A percentile compares a stretch with the other conserved stretches of the same genome.
These are phyloP conservation scores for Stenichneumon culpator DNA, from an alignment of 2,888 invertebrate genomes.

Conservation along the genomic window DNA sequence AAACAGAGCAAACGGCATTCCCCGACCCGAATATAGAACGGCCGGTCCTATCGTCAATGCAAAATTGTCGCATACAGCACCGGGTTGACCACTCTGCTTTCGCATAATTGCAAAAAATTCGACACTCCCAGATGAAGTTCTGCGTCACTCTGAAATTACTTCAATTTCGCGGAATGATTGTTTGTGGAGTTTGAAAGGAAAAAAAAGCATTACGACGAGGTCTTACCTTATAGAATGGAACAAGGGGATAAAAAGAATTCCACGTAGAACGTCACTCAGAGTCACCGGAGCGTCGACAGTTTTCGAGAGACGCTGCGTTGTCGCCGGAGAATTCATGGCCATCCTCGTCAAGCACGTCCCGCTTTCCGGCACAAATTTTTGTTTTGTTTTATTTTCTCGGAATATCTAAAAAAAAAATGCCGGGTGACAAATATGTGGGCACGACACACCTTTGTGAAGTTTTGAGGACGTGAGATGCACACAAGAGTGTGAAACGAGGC, in stretches of 20 bases:
- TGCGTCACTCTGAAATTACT: neutral
- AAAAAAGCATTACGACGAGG: conserved; percentile 40
- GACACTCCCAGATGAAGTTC: neutral
- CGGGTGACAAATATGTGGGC: conserved; percentile 37
- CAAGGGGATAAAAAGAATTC: conserved; percentile 38
- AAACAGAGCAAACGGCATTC: neutral
- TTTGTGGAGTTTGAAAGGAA: neutral
- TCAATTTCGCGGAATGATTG: neutral
- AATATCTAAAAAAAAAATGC: neutral
- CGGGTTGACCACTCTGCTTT: neutral
- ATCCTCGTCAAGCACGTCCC: conserved; percentile 27
- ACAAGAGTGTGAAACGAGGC: conserved; percentile 8
- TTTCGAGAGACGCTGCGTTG: conserved; percentile 41
- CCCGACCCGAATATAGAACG: neutral
- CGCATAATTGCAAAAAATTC: neutral
- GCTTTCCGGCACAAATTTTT: conserved; percentile 31
- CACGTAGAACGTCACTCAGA: conserved; percentile 24
- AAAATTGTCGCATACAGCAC: neutral
- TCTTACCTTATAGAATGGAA: conserved; percentile 59
- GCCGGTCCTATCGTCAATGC: neutral
- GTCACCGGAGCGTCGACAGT: conserved; percentile 29
- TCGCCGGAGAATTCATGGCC: conserved; percentile 58
- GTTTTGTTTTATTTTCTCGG: conserved; percentile 38
- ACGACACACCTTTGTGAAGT: conserved; percentile 4
- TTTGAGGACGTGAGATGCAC: conserved; percentile 3